Evolutionary conservation across 2,113 vertebrate species (phyloP).

Genomic region (Coptodon bakossiorum): DNA sequence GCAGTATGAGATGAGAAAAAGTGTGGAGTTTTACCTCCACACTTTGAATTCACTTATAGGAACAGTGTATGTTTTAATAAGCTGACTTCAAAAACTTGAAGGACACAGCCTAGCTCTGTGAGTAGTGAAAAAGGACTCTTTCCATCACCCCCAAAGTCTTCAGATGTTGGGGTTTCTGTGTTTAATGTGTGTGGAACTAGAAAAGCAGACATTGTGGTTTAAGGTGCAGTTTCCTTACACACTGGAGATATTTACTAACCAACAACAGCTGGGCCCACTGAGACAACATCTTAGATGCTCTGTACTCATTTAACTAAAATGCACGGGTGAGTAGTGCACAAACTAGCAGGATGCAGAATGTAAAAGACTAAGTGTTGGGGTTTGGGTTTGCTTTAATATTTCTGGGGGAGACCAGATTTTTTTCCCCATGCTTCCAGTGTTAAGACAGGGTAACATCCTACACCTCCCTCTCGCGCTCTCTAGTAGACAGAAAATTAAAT

Average conservation of each 20-base stretch:
- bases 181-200: conserved; percentile 14
- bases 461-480: neutral
- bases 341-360: neutral
- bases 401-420: neutral
- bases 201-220: conserved; percentile 39
- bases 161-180: conserved; percentile 3
- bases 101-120: neutral
- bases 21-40: neutral
- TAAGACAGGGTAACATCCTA: neutral
- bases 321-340: neutral
- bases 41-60: neutral
- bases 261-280: conserved; percentile 14
- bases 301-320: neutral
- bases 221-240: conserved; percentile 5
- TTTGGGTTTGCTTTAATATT: neutral
- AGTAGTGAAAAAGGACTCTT: neutral
- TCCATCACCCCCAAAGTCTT: neutral
- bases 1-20: neutral
- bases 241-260: conserved; percentile 18
- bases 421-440: neutral
- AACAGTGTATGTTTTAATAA: neutral
- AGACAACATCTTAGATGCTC: neutral
- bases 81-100: neutral
- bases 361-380: neutral
- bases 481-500: neutral